Evolutionary conservation across 2,113 vertebrate genomes (phyloP).

Genomic region (Vicugna pacos): DNA sequence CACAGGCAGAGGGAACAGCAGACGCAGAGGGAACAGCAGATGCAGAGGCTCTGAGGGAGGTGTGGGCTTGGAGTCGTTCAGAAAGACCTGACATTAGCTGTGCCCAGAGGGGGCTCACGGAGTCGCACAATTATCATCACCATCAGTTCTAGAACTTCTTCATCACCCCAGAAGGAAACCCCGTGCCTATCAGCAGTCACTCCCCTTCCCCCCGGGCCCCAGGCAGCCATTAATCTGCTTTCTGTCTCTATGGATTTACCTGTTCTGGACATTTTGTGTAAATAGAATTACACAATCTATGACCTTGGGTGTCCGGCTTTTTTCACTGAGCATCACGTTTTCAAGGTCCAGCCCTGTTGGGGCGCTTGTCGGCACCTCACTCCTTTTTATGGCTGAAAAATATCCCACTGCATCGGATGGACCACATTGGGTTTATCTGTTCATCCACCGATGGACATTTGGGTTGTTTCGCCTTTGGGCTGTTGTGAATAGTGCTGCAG

Average conservation of each 20-base stretch:
- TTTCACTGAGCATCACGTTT: fast-evolving
- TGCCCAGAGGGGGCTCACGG: background rate
- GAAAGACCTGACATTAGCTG: background rate
- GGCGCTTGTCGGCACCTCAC: fast-evolving
- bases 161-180: background rate
- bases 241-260: background rate
- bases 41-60: background rate
- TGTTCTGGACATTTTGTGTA: background rate
- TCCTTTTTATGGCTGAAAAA: background rate
- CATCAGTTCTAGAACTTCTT: background rate
- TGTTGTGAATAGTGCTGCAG: background rate
- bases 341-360: fast-evolving
- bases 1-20: background rate
- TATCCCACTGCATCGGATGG: fast-evolving
- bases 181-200: background rate
- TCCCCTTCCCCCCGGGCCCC: background rate
- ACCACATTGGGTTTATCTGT: too few species aligned
- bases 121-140: background rate
- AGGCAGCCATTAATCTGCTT: background rate
- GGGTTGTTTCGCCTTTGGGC: background rate
- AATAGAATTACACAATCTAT: fast-evolving
- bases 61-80: background rate
- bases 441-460: fast-evolving
- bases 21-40: background rate
- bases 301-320: too few species aligned